phyloP scores from a whole-genome alignment of 2,888 invertebrate species.

The Epinotia bilunana region DNA sequence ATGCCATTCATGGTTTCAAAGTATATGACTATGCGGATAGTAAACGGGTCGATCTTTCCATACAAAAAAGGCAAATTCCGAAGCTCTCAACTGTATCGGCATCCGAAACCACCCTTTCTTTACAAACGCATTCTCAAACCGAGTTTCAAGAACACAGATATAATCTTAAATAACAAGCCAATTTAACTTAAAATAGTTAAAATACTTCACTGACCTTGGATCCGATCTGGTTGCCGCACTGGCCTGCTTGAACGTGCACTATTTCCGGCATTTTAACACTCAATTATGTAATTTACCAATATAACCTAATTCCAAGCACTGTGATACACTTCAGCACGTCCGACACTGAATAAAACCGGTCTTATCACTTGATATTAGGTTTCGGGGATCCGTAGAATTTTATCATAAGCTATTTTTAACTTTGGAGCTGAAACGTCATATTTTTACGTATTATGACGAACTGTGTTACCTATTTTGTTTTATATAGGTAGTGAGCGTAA shows the following conservation, averaged over 20 bases:
- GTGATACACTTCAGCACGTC: constrained; percentile 1
- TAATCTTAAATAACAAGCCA: too few relatives aligned
- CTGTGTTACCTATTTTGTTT: neutral
- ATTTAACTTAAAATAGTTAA: neutral
- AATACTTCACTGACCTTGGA: constrained; percentile 66
- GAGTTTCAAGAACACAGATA: too few relatives aligned
- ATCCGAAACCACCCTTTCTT: too few relatives aligned
- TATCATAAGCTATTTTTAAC: neutral
- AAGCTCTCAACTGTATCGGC: too few relatives aligned
- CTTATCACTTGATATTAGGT: constrained; percentile 33
- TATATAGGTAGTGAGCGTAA: neutral
- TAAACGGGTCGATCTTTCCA: too few relatives aligned
- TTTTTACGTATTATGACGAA: too few relatives aligned
- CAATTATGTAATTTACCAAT: constrained; percentile 32
- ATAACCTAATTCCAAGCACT: constrained; percentile 15
- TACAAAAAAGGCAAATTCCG: too few relatives aligned
- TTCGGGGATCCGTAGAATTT: constrained; percentile 21
- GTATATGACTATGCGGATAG: too few relatives aligned
- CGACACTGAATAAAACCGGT: constrained; percentile 4
- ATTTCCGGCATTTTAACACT: constrained; percentile 85
- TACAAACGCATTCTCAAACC: too few relatives aligned
- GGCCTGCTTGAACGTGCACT: constrained; percentile 87
- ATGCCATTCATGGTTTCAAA: too few relatives aligned
- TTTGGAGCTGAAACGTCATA: neutral
- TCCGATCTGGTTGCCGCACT: constrained; percentile 88